Conservation (phyloP, 2,113 vertebrate genomes). For the Malurus alboscapulatus region DNA sequence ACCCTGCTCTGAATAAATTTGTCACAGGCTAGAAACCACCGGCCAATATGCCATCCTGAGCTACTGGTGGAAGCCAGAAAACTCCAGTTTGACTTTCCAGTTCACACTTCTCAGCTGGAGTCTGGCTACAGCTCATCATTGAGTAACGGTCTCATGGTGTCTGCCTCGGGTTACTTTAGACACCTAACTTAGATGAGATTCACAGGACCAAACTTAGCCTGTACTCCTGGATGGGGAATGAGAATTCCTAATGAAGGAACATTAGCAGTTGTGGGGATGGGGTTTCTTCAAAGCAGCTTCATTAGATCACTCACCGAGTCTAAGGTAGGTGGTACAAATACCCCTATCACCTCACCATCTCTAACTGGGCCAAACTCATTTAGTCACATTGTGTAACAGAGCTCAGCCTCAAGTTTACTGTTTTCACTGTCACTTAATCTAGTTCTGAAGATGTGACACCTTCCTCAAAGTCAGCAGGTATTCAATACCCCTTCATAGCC, state of each 20-base stretch:
- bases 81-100: neutral
- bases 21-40: neutral
- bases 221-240: neutral
- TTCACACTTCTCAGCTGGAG: neutral
- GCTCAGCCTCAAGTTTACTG: neutral
- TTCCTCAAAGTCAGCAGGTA: neutral
- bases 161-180: neutral
- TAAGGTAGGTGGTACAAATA: neutral
- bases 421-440: neutral
- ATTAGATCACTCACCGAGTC: neutral
- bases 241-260: neutral
- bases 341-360: neutral
- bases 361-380: neutral
- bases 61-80: neutral
- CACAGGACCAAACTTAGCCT: neutral
- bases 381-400: neutral
- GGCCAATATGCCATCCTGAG: neutral
- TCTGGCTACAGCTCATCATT: neutral
- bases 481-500: neutral
- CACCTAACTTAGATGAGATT: neutral
- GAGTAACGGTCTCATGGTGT: neutral
- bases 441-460: neutral
- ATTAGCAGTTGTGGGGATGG: neutral
- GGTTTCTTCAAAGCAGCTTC: neutral
- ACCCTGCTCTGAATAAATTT: neutral